These are phyloP conservation scores for Kryptolebias marmoratus DNA, from an alignment of 2,113 vertebrate genomes.

Conservation along the genomic window DNA sequence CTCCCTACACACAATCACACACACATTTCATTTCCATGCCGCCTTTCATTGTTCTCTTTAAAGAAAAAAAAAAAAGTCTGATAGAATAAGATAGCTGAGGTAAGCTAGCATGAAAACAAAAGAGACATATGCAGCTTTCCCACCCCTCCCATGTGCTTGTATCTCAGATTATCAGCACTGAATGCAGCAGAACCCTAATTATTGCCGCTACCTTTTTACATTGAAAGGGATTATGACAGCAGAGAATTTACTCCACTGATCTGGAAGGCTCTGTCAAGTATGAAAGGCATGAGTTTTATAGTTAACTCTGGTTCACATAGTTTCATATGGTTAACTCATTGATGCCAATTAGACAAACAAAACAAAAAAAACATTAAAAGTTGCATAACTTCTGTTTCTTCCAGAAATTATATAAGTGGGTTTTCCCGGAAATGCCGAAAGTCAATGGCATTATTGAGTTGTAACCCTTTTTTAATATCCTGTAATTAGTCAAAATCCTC, in stretches of 20 bases:
- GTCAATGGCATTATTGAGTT: too few species aligned
- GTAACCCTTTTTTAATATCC: too few species aligned
- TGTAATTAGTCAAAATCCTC: too few species aligned
- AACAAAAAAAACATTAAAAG: background rate
- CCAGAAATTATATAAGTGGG: too few species aligned
- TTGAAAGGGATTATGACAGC: slow-evolving; percentile 27
- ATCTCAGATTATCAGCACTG: slow-evolving; percentile 37
- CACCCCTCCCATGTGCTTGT: slow-evolving; percentile 12
- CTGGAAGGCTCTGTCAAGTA: slow-evolving; percentile 4
- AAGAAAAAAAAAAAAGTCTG: background rate
- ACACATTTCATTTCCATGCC: background rate
- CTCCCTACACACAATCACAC: slow-evolving; percentile 4
- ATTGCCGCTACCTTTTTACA: slow-evolving; percentile 40
- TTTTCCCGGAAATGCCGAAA: too few species aligned
- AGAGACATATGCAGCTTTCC: slow-evolving; percentile 10
- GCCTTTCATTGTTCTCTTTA: background rate
- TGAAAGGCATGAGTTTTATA: slow-evolving; percentile 9
- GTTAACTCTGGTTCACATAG: background rate
- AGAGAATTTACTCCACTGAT: slow-evolving; percentile 20
- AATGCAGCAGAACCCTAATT: slow-evolving; percentile 35
- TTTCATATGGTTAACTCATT: background rate
- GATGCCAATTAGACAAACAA: slow-evolving; percentile 1
- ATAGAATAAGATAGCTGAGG: slow-evolving; percentile 4
- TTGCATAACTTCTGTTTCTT: background rate
- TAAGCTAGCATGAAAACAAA: slow-evolving; percentile 26